These are phyloP conservation scores for Agrochola lota DNA, from an alignment of 2,888 invertebrate species.

Conservation along the genomic window DNA sequence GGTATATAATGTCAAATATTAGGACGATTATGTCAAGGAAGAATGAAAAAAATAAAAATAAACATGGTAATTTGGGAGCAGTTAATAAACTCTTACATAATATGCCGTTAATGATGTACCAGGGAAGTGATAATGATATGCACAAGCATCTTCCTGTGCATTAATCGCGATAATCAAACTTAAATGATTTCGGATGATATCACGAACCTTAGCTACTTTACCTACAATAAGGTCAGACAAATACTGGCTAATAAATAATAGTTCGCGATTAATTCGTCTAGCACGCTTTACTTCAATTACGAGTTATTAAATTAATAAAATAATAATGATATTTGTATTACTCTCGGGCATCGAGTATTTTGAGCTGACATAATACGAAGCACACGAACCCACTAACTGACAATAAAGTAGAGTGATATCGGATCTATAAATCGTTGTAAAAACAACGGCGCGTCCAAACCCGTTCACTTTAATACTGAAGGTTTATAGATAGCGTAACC, in stretches of 20 bases:
- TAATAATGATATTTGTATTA: slow-evolving; percentile 26
- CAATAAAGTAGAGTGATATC: slow-evolving; percentile 6
- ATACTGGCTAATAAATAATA: slow-evolving; percentile 12
- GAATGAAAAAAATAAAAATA: too few relatives aligned
- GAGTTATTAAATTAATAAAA: slow-evolving; percentile 45
- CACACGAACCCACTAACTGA: slow-evolving; percentile 3
- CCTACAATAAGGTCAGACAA: not conserved
- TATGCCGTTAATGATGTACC: too few relatives aligned
- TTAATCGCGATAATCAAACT: slow-evolving; percentile 2
- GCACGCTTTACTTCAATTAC: slow-evolving; percentile 30
- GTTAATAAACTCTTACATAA: too few relatives aligned
- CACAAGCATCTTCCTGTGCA: not conserved
- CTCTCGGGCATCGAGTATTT: slow-evolving; percentile 8
- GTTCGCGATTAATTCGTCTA: slow-evolving; percentile 10
- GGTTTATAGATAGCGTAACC: not conserved
- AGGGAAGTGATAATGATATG: too few relatives aligned
- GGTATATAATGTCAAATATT: too few relatives aligned
- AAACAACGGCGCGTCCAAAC: slow-evolving; percentile 17
- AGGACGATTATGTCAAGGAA: too few relatives aligned
- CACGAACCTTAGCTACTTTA: not conserved
- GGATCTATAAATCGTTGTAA: slow-evolving; percentile 30
- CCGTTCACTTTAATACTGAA: slow-evolving; percentile 9
- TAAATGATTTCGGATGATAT: slow-evolving; percentile 37
- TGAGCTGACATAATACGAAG: slow-evolving; percentile 23
- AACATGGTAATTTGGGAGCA: too few relatives aligned